Evolutionary conservation across 1,140 invertebrate genomes (phyloP), one percentile per base, ranked within the genome.

Genomic region (Ephestia elutella): DNA sequence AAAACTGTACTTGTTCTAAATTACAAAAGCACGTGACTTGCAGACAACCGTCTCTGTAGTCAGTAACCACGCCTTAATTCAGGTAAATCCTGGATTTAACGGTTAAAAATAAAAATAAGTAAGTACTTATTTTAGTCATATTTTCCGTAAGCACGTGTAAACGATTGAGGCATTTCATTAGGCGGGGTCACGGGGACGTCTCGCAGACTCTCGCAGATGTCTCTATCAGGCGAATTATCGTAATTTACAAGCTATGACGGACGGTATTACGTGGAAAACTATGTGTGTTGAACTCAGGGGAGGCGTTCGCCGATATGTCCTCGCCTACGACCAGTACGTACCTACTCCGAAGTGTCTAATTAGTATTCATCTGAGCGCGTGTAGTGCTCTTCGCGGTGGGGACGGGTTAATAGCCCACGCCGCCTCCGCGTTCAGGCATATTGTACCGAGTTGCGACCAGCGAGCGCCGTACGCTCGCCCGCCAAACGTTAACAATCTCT

Each of bases 331-430:
- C 20, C 50, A 53, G 8, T n/a, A 81, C 77, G 82, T 86, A 78
- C 78, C 73, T 79, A 85, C 76, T 73, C 67, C 73, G 71, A 60
- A 80, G 69, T 81, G 73, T 78, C 84, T 88, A 86, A 88, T 88
- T 87, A 86, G 82, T 88, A 88, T 88, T 88, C 86, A 88, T 88
- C 81, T 86, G 80, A 80, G 82, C 83, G 82, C 80, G 82, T 86
- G 79, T 76, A 83, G 81, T 82, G 75, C 82, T 86, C 79, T 69
- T 70, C 75, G 83, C 82, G 86, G 86, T 88, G 86, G 86, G 86
- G 86, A 88, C 86, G 84, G 83, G 86, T 88, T 88, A 88, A 80
- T 86, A 88, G 86, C 82, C 82, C 80, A 75, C 74, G 83, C 79
- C 86, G 86, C 86, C 86, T 88, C 83, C 83, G 83, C 86, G 82